Base-by-base conservation (phyloP, 2,113 vertebrate species). In the Pseudopodoces humilis region DNA sequence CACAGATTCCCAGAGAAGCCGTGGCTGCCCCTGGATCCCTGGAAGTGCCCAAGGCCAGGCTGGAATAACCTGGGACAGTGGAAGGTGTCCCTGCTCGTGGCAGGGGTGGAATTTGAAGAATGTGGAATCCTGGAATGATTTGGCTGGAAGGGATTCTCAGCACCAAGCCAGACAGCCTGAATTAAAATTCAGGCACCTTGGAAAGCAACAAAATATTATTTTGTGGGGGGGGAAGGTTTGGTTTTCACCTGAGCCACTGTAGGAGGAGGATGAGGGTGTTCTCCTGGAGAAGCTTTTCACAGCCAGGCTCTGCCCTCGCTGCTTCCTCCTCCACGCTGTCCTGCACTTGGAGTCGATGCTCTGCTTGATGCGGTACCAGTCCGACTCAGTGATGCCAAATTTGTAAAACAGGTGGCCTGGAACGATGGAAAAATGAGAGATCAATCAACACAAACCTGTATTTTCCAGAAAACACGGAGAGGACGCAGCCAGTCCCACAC, bases 1-100 rank as follows among this genome's bases (percentile, higher is more conserved):
- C 14, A 69, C 18, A 27, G 37, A 1, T 10, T 2, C 9, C 24
- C 69, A 68, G n/a, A 47, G 69, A 0, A 59, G 86, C 46, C 67
- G 60, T 8, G 76, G 60, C 59, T 52, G 59, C 37, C 21, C 35
- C 71, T 58, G 35, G 19, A 39, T 13, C 63, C 46, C 46, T 78
- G 84, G 62, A 0, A 76, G 13, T 37, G 62, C 0, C 62, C 62
- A 11, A 35, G 25, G 23, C 46, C 74, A 53, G 46, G 15, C 1
- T 77, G 72, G 72, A 53, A 23, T 10, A 39, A 13, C 6, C 41
- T 28, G 49, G 59, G 22, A 4, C 0, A 28, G 59, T 16, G 69
- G n/a, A 2, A 74, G 14, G 5, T 35, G 49, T 28, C 82, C 33
- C 56, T 63, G 47, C 33, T 41, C 44, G 19, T 2, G 20, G 37